Evolutionary conservation across 2,888 invertebrate genomes (phyloP).

Genomic region (Andrena chrysosceles): DNA sequence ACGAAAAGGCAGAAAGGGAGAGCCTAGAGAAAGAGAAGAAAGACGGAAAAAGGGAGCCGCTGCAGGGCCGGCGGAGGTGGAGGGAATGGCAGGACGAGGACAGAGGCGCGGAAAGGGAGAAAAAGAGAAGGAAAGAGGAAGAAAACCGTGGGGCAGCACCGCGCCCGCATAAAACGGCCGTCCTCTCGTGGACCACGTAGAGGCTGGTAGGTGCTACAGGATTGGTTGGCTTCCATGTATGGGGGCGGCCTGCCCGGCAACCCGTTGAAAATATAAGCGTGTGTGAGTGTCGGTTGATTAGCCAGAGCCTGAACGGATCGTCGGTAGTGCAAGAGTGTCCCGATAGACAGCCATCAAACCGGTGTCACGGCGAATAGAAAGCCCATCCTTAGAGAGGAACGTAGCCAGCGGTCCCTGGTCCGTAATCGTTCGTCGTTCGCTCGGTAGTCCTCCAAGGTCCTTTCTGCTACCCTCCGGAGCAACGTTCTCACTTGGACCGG

Average conservation of each 20-base stretch:
- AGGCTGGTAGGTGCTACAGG: slow-evolving; percentile 66
- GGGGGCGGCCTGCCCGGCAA: slow-evolving; percentile 77
- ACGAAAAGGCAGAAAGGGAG: neutral
- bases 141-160: slow-evolving; percentile 59
- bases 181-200: slow-evolving; percentile 53
- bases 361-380: slow-evolving; percentile 38
- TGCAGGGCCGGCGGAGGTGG: slow-evolving; percentile 52
- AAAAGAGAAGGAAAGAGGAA: slow-evolving; percentile 60
- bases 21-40: slow-evolving; percentile 17
- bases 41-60: slow-evolving; percentile 21
- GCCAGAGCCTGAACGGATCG: slow-evolving; percentile 80
- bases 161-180: slow-evolving; percentile 75
- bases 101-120: slow-evolving; percentile 22
- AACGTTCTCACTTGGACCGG: slow-evolving; percentile 22
- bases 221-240: slow-evolving; percentile 79
- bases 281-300: slow-evolving; percentile 83
- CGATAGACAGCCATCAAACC: slow-evolving; percentile 50
- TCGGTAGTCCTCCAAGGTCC: slow-evolving; percentile 39
- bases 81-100: slow-evolving; percentile 15
- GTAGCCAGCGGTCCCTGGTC: slow-evolving; percentile 16
- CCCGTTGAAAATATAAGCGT: slow-evolving; percentile 83
- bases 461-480: slow-evolving; percentile 10
- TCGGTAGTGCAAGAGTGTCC: slow-evolving; percentile 71
- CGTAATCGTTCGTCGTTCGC: neutral
- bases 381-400: slow-evolving; percentile 4